phyloP scores from a whole-genome alignment of 2,888 invertebrate species.

The Pristionchus japonicus region DNA sequence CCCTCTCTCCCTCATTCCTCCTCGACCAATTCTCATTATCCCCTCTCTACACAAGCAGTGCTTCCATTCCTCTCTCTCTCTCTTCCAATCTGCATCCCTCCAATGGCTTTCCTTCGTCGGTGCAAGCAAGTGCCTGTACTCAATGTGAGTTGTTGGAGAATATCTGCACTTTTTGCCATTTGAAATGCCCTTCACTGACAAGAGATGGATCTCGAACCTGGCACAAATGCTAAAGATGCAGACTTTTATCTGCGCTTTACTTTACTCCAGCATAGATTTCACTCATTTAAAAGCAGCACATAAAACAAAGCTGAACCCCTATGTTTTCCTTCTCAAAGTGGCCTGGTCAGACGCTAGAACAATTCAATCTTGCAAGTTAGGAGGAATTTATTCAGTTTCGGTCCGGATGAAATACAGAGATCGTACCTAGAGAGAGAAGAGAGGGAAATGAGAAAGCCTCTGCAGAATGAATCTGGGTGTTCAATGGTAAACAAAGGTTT shows the following conservation, averaged over 20 bases:
- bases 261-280: background rate
- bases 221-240: too few relatives aligned
- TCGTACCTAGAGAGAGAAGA: background rate
- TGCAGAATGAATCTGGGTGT: background rate
- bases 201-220: too few relatives aligned
- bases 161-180: too few relatives aligned
- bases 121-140: background rate
- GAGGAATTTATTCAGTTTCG: background rate
- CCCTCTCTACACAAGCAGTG: conserved; percentile 4
- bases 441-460: background rate
- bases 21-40: conserved; percentile 31
- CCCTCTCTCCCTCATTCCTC: background rate
- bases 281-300: background rate
- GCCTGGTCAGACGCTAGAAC: background rate
- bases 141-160: conserved; percentile 37
- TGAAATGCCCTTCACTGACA: too few relatives aligned
- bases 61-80: background rate
- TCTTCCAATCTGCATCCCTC: too few relatives aligned
- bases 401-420: background rate
- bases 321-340: background rate
- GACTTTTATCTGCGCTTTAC: background rate
- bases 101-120: background rate
- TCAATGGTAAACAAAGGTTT: background rate
- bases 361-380: background rate
- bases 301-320: background rate